Conservation (phyloP, 1,140 invertebrate species). For the Microplitis mediator region DNA sequence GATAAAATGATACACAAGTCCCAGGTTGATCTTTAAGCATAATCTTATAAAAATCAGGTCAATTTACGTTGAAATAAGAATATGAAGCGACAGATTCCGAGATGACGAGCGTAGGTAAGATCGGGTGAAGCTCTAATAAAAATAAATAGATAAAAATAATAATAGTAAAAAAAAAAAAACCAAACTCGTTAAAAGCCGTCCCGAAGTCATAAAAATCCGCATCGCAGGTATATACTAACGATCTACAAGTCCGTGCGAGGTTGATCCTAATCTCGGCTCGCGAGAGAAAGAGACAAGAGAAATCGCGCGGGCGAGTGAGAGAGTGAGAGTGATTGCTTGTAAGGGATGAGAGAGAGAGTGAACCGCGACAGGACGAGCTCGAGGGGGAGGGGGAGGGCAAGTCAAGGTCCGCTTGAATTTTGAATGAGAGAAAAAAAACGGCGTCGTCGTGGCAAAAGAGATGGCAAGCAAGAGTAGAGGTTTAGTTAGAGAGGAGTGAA, state of each 20-base stretch:
- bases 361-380: no score
- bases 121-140: not conserved
- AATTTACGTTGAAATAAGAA: no score
- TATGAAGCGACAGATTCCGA: no score
- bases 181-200: slow-evolving; percentile 32
- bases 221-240: slow-evolving; percentile 33
- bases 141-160: not conserved
- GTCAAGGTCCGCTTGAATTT: slow-evolving; percentile 22
- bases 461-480: not conserved
- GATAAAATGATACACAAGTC: no score
- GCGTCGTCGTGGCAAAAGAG: not conserved
- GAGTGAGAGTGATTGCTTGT: not conserved
- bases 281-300: not conserved
- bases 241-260: slow-evolving; percentile 32
- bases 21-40: no score
- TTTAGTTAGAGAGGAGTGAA: no score
- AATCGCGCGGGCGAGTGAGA: not conserved
- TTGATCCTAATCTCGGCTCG: slow-evolving; percentile 29
- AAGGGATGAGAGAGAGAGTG: not conserved
- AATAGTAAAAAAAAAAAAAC: slow-evolving; percentile 2
- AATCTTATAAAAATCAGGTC: no score
- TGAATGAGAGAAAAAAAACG: slow-evolving; percentile 17
- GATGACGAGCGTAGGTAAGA: no score
- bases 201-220: slow-evolving; percentile 33
- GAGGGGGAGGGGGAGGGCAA: not conserved